Evolutionary conservation across 2,797 vertebrate species (phyloP).

Genomic region (Orestias chungarensis): DNA sequence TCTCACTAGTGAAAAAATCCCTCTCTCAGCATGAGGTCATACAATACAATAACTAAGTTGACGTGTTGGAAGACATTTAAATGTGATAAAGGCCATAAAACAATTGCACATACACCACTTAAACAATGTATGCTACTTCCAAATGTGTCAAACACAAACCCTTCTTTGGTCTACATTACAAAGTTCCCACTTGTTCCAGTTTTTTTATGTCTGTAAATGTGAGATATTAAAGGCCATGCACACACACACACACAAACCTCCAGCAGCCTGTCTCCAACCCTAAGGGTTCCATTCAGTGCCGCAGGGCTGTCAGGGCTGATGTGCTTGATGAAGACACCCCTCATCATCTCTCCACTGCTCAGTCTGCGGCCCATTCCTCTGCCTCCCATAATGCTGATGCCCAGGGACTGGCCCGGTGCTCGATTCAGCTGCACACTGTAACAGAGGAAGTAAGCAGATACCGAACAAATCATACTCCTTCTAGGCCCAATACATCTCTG

Average conservation of each 20-base stretch:
- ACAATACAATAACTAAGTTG: no score
- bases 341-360: slow-evolving; percentile 93
- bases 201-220: not conserved
- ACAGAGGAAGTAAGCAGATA: slow-evolving; percentile 28
- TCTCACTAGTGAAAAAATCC: no score
- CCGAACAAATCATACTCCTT: slow-evolving; percentile 16
- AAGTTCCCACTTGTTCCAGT: no score
- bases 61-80: no score
- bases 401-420: slow-evolving; percentile 88
- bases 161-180: no score
- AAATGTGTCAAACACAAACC: no score
- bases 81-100: no score
- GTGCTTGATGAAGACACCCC: slow-evolving; percentile 97
- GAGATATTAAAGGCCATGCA: not conserved
- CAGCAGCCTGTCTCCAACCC: slow-evolving; percentile 92
- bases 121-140: no score
- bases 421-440: slow-evolving; percentile 88
- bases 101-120: no score
- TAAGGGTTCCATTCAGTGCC: slow-evolving; percentile 88
- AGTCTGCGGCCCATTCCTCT: slow-evolving; percentile 94
- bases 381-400: slow-evolving; percentile 96
- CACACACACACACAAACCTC: slow-evolving; percentile 76
- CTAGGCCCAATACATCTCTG: slow-evolving; percentile 29
- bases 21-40: no score
- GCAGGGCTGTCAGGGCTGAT: slow-evolving; percentile 93